Percentiles rank a stretch among this genome's conserved stretches.
Evolutionary conservation across 2,797 vertebrate genomes (phyloP).

Genomic region (Sus cebifrons): DNA sequence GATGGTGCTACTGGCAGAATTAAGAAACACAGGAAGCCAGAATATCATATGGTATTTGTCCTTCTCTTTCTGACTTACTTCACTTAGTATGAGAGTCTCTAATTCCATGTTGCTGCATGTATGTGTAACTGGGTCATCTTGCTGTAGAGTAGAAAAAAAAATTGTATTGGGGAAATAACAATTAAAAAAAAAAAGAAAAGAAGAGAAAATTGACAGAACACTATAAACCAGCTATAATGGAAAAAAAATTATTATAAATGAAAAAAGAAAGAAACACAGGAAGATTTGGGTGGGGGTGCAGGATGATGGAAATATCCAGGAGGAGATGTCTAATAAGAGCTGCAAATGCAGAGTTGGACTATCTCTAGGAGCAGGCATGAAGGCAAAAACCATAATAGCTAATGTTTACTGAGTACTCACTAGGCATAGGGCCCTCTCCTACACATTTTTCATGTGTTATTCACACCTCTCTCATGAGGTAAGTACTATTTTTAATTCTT

Average conservation of each 20-base stretch:
- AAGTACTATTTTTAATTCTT: background rate
- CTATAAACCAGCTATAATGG: too few relatives aligned
- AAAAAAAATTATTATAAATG: too few relatives aligned
- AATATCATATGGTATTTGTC: too few relatives aligned
- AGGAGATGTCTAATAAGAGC: background rate
- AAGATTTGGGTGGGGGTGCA: background rate
- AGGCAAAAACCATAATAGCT: background rate
- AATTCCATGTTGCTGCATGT: too few relatives aligned
- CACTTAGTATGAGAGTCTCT: too few relatives aligned
- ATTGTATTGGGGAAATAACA: too few relatives aligned
- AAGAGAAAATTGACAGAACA: too few relatives aligned
- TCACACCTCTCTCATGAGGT: background rate
- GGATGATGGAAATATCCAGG: background rate
- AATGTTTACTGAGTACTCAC: background rate
- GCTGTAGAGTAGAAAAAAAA: too few relatives aligned
- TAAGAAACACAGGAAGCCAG: background rate
- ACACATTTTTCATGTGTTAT: background rate
- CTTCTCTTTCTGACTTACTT: too few relatives aligned
- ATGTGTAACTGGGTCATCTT: too few relatives aligned
- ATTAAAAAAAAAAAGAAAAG: too few relatives aligned
- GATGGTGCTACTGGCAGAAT: constrained; percentile 4
- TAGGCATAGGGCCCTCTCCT: background rate
- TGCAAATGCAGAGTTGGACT: background rate
- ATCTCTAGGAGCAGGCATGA: background rate
- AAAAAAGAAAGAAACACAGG: background rate